phyloP scores from a whole-genome alignment of 2,797 vertebrate genomes.

The Notoglanidium macrostoma region DNA sequence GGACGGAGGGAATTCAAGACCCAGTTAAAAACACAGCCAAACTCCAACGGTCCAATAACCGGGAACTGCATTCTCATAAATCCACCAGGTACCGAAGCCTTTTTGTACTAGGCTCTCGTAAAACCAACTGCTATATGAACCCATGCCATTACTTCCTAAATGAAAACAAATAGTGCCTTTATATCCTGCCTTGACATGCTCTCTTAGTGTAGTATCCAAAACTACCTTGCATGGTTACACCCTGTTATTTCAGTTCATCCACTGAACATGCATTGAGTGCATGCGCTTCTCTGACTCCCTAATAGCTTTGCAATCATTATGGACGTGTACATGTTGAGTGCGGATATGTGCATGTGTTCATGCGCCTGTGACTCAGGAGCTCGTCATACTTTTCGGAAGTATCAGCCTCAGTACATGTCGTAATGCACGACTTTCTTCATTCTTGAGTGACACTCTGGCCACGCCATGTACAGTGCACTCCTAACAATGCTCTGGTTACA shows the following conservation, averaged over 20 bases:
- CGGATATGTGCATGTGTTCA: slow-evolving; percentile 1
- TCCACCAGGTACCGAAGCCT: slow-evolving; percentile 25
- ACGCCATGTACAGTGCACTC: not conserved
- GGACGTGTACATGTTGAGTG: not conserved
- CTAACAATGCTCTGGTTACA: too few relatives aligned
- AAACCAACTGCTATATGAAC: slow-evolving; percentile 36
- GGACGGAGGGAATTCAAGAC: not conserved
- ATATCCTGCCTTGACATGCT: slow-evolving; percentile 45
- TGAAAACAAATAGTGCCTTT: slow-evolving; percentile 49
- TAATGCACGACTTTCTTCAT: not conserved
- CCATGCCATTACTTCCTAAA: slow-evolving; percentile 14
- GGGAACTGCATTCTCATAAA: slow-evolving; percentile 23
- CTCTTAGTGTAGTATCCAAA: slow-evolving; percentile 15
- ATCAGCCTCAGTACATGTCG: not conserved
- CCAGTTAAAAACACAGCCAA: not conserved
- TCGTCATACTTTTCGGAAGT: not conserved
- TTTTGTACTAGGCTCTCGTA: not conserved
- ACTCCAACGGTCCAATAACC: not conserved
- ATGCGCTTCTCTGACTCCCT: not conserved
- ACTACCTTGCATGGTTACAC: slow-evolving; percentile 12
- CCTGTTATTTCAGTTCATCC: slow-evolving; percentile 18
- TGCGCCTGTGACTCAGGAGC: not conserved
- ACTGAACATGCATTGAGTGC: not conserved
- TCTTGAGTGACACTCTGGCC: not conserved
- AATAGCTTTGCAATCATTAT: not conserved